Evolutionary conservation across 2,113 vertebrate genomes (phyloP).

Genomic region (Rhinoptilus africanus): DNA sequence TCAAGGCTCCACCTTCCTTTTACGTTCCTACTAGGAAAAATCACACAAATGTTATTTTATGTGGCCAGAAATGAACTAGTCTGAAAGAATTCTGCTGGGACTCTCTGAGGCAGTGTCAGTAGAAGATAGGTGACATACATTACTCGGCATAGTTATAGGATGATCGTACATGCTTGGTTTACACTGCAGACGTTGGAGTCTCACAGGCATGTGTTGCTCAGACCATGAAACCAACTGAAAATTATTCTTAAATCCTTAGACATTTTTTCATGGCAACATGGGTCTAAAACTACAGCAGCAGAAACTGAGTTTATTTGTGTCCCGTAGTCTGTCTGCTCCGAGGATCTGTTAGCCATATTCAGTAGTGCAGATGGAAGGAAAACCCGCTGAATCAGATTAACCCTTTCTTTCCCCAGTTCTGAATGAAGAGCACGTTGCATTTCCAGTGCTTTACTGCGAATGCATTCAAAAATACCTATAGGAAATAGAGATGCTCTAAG

Average conservation of each 20-base stretch:
- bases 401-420: not conserved
- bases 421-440: not conserved
- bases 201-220: not conserved
- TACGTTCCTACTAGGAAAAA: not conserved
- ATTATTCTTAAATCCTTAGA: slow-evolving; percentile 34
- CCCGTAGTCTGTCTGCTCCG: not conserved
- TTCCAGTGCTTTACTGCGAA: not conserved
- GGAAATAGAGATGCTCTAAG: not conserved
- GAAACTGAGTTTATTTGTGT: slow-evolving; percentile 61
- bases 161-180: not conserved
- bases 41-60: not conserved
- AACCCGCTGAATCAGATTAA: not conserved
- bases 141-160: not conserved
- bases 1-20: not conserved
- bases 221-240: slow-evolving; percentile 14
- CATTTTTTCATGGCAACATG: slow-evolving; percentile 11
- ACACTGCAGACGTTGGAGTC: not conserved
- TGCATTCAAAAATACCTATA: not conserved
- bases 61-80: not conserved
- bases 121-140: not conserved
- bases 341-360: slow-evolving; percentile 14
- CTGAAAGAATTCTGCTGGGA: not conserved
- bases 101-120: not conserved
- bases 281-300: slow-evolving; percentile 48
- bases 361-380: not conserved